Base-by-base conservation (phyloP, 64 coral and sea anemone genomes). In the Astreopora myriophthalma region DNA sequence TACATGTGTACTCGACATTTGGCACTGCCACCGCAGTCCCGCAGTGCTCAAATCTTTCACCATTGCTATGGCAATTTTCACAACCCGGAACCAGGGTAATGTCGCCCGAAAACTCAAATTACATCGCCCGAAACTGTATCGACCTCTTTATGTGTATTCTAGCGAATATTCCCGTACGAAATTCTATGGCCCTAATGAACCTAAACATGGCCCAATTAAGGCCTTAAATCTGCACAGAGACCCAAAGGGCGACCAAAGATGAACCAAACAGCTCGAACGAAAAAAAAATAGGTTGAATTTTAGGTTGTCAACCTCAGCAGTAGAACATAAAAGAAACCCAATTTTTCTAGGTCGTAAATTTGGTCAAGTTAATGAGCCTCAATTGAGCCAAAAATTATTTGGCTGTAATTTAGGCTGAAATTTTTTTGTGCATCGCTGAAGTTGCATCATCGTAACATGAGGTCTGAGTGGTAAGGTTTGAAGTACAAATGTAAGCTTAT, bases 81-180 rank as follows among this genome's bases (percentile, higher is more conserved):
- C n/a, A n/a, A n/a, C n/a, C n/a, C n/a, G n/a, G n/a, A n/a, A n/a
- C n/a, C n/a, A n/a, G n/a, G n/a, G n/a, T n/a, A n/a, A n/a, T n/a
- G n/a, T n/a, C n/a, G n/a, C n/a, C n/a, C n/a, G n/a, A n/a, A n/a
- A n/a, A n/a, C n/a, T n/a, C n/a, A n/a, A n/a, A n/a, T n/a, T n/a
- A n/a, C n/a, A n/a, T n/a, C n/a, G n/a, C n/a, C n/a, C n/a, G n/a
- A n/a, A n/a, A n/a, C n/a, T n/a, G n/a, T n/a, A n/a, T n/a, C n/a
- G n/a, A n/a, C n/a, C n/a, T n/a, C n/a, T n/a, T n/a, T n/a, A n/a
- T n/a, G n/a, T n/a, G n/a, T n/a, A n/a, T n/a, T n/a, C n/a, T n/a
- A n/a, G n/a, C n/a, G n/a, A n/a, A n/a, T n/a, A 62, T 46, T 8
- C 34, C 69, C 69, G 69, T 73, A 73, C 69, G 69, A 73, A 73